Evolutionary conservation across 2,888 invertebrate species (phyloP).

Genomic region (Brenthis ino): DNA sequence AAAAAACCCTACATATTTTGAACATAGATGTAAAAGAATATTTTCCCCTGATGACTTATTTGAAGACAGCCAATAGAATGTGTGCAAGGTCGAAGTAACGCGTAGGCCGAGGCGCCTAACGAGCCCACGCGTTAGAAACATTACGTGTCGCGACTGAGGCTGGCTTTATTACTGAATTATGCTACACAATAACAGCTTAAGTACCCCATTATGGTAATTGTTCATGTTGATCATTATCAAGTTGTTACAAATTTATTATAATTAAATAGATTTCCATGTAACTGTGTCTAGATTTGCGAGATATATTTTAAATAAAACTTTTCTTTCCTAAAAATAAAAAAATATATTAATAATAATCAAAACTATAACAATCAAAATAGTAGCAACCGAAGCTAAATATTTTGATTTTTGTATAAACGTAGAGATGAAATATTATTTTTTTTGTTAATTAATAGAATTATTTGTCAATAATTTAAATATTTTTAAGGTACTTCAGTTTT

Average conservation of each 20-base stretch:
- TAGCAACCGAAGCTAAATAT: too few relatives aligned
- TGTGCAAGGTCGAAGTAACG: constrained; percentile 10
- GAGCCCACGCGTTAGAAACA: constrained; percentile 30
- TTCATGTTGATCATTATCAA: neutral
- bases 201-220: constrained; percentile 14
- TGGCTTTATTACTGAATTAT: constrained; percentile 34
- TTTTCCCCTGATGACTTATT: constrained; percentile 4
- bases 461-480: too few relatives aligned
- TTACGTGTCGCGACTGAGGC: constrained; percentile 28
- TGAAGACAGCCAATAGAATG: constrained; percentile 2
- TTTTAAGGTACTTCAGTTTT: too few relatives aligned
- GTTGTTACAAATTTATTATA: constrained; percentile 1
- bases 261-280: too few relatives aligned
- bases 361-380: too few relatives aligned
- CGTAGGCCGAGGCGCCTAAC: constrained; percentile 25
- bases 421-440: too few relatives aligned
- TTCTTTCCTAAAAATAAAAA: too few relatives aligned
- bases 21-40: neutral
- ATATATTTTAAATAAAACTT: too few relatives aligned
- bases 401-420: too few relatives aligned
- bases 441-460: too few relatives aligned
- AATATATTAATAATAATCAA: too few relatives aligned
- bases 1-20: neutral
- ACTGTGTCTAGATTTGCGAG: too few relatives aligned
- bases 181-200: constrained; percentile 22